Conservation (phyloP, 2,797 vertebrate species). For the Molossus molossus region DNA sequence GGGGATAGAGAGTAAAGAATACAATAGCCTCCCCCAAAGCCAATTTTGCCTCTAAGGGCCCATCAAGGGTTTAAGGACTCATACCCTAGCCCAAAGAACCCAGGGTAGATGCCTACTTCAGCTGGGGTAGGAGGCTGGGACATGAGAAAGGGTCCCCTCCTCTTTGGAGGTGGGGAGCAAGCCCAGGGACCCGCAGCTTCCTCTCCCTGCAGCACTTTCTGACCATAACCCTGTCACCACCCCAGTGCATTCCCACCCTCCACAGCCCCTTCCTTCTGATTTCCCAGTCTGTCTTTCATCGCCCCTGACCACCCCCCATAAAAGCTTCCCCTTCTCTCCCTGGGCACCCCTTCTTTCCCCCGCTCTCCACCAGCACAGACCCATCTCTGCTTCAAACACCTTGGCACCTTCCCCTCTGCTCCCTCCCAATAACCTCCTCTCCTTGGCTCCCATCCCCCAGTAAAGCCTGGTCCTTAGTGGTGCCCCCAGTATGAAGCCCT, state of each 20-base stretch:
- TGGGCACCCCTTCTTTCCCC: constrained; percentile 69
- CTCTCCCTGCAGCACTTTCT: constrained; percentile 73
- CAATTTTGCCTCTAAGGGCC: constrained; percentile 36
- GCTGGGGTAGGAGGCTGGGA: constrained; percentile 22
- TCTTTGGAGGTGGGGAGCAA: constrained; percentile 53
- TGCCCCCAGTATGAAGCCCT: constrained; percentile 59
- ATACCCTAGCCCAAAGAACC: constrained; percentile 47
- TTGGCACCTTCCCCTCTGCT: constrained; percentile 73
- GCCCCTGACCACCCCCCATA: constrained; percentile 59
- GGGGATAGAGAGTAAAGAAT: neutral
- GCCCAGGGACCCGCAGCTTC: constrained; percentile 57
- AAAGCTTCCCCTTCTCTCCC: constrained; percentile 76
- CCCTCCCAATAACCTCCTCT: constrained; percentile 75
- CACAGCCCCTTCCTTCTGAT: constrained; percentile 71
- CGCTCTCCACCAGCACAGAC: constrained; percentile 56
- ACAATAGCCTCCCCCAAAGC: constrained; percentile 22
- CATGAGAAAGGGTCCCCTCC: constrained; percentile 43
- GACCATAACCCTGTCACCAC: constrained; percentile 70
- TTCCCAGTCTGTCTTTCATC: constrained; percentile 69
- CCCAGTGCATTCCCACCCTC: constrained; percentile 67
- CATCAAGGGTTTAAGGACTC: constrained; percentile 45
- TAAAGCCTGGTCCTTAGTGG: constrained; percentile 60
- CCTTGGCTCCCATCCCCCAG: constrained; percentile 80
- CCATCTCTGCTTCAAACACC: constrained; percentile 67
- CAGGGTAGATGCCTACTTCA: constrained; percentile 29